phyloP scores from a whole-genome alignment of 2,797 vertebrate genomes.

The Parotocinclus haroldoi region DNA sequence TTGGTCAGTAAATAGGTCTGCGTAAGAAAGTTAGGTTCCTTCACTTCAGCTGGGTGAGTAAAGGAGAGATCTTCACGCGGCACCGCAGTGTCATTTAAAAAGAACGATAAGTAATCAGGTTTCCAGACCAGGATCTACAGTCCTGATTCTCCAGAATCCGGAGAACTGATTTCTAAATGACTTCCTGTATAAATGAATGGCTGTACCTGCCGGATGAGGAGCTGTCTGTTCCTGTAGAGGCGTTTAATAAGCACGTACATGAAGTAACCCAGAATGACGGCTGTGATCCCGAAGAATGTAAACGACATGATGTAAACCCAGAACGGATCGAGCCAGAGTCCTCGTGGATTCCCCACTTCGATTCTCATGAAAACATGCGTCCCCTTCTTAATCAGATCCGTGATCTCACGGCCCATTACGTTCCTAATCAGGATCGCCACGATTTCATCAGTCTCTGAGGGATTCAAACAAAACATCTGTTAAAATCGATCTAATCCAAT shows the following conservation, averaged over 20 bases:
- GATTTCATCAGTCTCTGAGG: conserved; percentile 66
- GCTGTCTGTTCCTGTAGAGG: conserved; percentile 69
- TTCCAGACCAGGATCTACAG: too few relatives aligned
- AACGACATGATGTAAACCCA: conserved; percentile 90
- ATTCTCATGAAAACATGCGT: conserved; percentile 78
- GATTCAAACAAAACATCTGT: conserved; percentile 16
- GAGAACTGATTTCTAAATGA: too few relatives aligned
- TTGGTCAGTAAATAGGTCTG: background rate
- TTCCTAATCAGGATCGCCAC: conserved; percentile 90
- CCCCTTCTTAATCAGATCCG: conserved; percentile 62
- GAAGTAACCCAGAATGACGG: conserved; percentile 85
- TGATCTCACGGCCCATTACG: conserved; percentile 76
- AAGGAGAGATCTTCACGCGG: too few relatives aligned
- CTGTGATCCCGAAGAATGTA: conserved; percentile 87
- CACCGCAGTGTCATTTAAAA: too few relatives aligned
- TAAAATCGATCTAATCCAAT: too few relatives aligned
- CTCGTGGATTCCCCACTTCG: conserved; percentile 72
- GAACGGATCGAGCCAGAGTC: conserved; percentile 80
- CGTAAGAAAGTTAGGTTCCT: background rate
- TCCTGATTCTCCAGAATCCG: too few relatives aligned
- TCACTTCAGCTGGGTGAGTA: background rate
- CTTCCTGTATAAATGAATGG: background rate
- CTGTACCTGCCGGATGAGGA: conserved; percentile 57
- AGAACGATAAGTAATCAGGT: too few relatives aligned
- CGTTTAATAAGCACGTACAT: conserved; percentile 83